These are phyloP conservation scores for Phaedon cochleariae DNA, from an alignment of 2,888 invertebrate species.

Conservation along the genomic window DNA sequence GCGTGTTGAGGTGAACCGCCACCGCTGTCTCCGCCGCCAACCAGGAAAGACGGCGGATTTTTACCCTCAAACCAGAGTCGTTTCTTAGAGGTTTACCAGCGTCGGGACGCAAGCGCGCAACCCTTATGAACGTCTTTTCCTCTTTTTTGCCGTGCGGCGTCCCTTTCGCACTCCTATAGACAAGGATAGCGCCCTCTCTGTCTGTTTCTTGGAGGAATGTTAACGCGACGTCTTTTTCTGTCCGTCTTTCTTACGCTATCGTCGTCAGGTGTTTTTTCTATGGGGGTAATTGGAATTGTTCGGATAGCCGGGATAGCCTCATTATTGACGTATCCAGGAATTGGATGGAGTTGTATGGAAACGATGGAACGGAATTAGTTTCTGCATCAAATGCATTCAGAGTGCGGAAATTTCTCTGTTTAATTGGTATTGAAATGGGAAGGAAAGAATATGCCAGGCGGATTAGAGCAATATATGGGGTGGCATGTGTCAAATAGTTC, in stretches of 20 bases:
- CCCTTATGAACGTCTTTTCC: conserved; percentile 58
- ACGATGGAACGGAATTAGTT: background rate
- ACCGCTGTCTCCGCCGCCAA: conserved; percentile 63
- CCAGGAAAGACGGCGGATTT: conserved; percentile 65
- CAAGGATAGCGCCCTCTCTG: conserved; percentile 26
- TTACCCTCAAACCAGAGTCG: conserved; percentile 65
- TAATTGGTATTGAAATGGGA: background rate
- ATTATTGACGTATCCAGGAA: conserved; percentile 27
- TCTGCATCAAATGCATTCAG: background rate
- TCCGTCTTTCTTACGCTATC: conserved; percentile 44
- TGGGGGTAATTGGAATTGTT: conserved; percentile 33
- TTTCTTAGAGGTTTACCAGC: conserved; percentile 65
- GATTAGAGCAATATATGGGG: no score
- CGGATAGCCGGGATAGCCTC: conserved; percentile 33
- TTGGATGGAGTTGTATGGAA: conserved; percentile 9
- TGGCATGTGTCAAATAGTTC: no score
- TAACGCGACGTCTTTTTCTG: conserved; percentile 49
- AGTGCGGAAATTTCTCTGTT: background rate
- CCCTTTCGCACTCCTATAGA: conserved; percentile 33
- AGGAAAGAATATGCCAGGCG: no score
- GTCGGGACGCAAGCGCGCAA: conserved; percentile 59
- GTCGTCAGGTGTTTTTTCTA: conserved; percentile 41
- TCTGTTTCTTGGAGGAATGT: conserved; percentile 48
- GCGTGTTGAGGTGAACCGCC: conserved; percentile 65
- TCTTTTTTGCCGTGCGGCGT: conserved; percentile 52